phyloP scores from a whole-genome alignment of 1,140 invertebrate species.

The Propsilocerus akamusi region DNA sequence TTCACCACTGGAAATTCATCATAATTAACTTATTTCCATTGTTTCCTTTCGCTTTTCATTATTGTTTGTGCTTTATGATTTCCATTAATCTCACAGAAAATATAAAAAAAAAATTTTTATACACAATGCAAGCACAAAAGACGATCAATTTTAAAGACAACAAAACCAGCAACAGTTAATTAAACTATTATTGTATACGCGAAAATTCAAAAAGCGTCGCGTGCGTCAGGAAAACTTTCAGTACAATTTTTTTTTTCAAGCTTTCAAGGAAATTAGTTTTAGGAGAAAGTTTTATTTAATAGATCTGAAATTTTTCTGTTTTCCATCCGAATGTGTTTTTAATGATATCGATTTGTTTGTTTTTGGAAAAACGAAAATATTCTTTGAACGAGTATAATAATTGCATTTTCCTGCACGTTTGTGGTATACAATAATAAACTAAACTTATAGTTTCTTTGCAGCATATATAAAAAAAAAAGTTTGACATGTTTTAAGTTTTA shows the following conservation, averaged over 20 bases:
- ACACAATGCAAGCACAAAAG: too few relatives aligned
- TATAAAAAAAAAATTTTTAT: too few relatives aligned
- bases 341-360: not conserved
- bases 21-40: conserved; percentile 13
- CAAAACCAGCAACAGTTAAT: too few relatives aligned
- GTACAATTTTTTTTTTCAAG: conserved; percentile 2
- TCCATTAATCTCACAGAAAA: too few relatives aligned
- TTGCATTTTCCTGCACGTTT: conserved; percentile 3
- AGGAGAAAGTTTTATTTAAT: not conserved
- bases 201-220: not conserved
- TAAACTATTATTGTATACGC: conserved; percentile 1
- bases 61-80: too few relatives aligned
- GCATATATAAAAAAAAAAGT: too few relatives aligned
- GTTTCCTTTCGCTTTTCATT: conserved; percentile 20
- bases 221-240: conserved; percentile 1
- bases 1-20: too few relatives aligned
- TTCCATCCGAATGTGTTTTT: not conserved
- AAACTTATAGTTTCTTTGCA: too few relatives aligned
- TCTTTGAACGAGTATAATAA: not conserved
- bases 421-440: conserved; percentile 4
- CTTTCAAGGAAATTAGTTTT: not conserved
- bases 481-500: too few relatives aligned
- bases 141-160: too few relatives aligned
- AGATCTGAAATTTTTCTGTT: not conserved
- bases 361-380: not conserved